Evolutionary conservation across 2,113 vertebrate species (phyloP), one percentile per base, ranked within the genome.

Genomic region (Zosterops lateralis): DNA sequence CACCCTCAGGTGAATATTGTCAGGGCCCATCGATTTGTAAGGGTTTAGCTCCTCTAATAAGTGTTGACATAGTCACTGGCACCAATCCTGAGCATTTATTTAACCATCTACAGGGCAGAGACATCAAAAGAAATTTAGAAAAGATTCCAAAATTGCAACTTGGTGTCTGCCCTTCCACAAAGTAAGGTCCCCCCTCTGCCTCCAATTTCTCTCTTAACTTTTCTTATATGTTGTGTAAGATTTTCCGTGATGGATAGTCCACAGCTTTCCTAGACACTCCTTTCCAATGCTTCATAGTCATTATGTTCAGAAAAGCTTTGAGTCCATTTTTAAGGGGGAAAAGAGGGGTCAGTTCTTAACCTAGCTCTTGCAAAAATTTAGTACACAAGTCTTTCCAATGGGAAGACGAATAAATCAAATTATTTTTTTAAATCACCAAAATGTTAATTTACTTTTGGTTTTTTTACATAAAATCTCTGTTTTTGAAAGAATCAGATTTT

Each of bases 131-230:
- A 79, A 48, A 8, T 32, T 15, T 44, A 44, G 31, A 29, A 65
- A 64, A 73, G 0, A 14, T 19, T 83, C 18, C n/a, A 20, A 13
- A 84, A 31, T 32, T 34, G 6, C 31, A 75, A 11, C 12, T 42
- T 14, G 4, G 3, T 0, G 1, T 44, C 64, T 19, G 19, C 9
- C 7, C 10, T 70, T 50, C 31, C 31, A 65, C 22, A 34, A 38
- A 17, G 26, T 10, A 53, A 31, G 13, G 6, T n/a, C 1, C 0
- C 3, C 1, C 3, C 5, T 26, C 13, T 53, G 17, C 13, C 14
- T 34, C 24, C 5, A 28, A 7, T 53, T 87, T 48, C n/a, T 44
- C 61, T 14, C 7, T 38, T 58, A 44, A 29, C 25, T 88, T 70
- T 89, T 51, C 60, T 32, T 25, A 7, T 15, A 5, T 31, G 6